phyloP scores from a whole-genome alignment of 2,113 vertebrate genomes.

The Tenrec ecaudatus region DNA sequence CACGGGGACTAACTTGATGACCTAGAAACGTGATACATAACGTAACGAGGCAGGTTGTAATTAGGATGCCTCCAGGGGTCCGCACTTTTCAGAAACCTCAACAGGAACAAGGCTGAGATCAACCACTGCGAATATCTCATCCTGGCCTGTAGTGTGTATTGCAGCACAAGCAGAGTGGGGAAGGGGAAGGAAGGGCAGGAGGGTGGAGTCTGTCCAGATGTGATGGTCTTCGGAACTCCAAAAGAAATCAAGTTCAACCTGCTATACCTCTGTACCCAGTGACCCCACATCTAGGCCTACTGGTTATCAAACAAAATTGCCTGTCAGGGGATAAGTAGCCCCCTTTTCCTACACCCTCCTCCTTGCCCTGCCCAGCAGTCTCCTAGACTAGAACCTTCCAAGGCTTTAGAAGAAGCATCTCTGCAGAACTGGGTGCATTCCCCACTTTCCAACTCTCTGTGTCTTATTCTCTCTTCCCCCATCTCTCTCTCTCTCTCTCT shows the following conservation, averaged over 20 bases:
- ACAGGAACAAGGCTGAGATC: background rate
- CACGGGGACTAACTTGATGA: constrained; percentile 25
- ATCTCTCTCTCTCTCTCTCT: background rate
- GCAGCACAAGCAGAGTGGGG: fast-evolving
- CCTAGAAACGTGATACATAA: constrained; percentile 65
- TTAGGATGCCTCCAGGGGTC: constrained; percentile 49
- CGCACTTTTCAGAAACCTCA: background rate
- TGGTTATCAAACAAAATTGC: background rate
- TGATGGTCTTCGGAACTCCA: background rate
- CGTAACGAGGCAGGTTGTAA: constrained; percentile 68
- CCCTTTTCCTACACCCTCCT: background rate
- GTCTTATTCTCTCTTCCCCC: too few relatives aligned
- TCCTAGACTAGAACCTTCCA: background rate
- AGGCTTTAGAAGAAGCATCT: background rate
- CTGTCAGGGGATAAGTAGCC: background rate
- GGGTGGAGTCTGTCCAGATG: fast-evolving
- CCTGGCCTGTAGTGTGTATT: background rate
- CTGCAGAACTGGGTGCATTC: background rate
- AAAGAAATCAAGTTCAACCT: background rate
- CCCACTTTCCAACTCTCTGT: background rate
- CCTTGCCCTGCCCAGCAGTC: background rate
- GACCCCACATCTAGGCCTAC: background rate
- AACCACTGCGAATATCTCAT: background rate
- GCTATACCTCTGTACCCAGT: background rate
- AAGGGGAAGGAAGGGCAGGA: fast-evolving